phyloP scores from a whole-genome alignment of 2,113 vertebrate genomes.

The Chitala chitala region DNA sequence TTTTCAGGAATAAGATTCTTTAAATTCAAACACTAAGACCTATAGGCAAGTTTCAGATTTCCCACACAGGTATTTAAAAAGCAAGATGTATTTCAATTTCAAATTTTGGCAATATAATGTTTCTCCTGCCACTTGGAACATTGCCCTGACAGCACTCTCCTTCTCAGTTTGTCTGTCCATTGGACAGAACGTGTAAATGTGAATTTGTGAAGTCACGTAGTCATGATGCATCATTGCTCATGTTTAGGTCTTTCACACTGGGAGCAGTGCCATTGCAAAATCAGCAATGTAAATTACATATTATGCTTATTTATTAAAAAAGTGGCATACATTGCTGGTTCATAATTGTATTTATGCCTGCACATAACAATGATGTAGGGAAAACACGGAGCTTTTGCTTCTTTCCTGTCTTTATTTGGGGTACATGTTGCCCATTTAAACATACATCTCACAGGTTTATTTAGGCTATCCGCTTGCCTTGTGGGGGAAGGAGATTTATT shows the following conservation, averaged over 20 bases:
- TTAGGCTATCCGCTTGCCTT: slow-evolving; percentile 53
- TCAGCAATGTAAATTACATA: not conserved
- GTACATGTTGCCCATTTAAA: slow-evolving; percentile 42
- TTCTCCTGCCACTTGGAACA: no score
- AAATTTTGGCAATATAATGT: no score
- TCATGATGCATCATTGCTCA: not conserved
- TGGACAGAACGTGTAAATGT: not conserved
- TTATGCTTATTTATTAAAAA: not conserved
- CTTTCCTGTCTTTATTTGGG: no score
- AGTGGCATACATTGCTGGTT: not conserved
- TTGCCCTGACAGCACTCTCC: no score
- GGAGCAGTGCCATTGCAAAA: not conserved
- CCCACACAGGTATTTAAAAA: no score
- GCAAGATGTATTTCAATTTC: no score
- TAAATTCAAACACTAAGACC: no score
- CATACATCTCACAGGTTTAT: slow-evolving; percentile 51
- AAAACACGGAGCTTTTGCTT: not conserved
- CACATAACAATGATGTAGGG: not conserved
- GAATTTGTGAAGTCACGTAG: not conserved
- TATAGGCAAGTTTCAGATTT: no score
- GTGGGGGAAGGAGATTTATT: slow-evolving; percentile 58
- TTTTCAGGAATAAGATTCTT: no score
- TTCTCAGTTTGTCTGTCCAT: no score
- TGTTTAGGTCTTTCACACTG: not conserved
- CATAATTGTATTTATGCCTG: not conserved